These are phyloP conservation scores for Thera obeliscata DNA, from an alignment of 2,888 invertebrate species.

Conservation along the genomic window DNA sequence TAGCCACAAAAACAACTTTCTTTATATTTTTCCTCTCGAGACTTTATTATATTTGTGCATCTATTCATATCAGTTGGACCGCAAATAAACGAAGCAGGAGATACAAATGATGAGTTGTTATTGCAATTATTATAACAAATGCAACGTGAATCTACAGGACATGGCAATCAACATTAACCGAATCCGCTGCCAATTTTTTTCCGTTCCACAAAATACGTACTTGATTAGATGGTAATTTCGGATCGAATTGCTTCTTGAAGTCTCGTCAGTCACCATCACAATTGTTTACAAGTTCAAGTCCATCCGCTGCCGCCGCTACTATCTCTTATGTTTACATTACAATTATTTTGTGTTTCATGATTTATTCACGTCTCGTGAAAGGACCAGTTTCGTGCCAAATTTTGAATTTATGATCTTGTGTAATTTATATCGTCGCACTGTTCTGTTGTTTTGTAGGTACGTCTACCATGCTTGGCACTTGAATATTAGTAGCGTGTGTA, in stretches of 20 bases:
- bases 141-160: not conserved
- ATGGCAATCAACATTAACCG: conserved; percentile 1
- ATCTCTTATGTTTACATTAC: conserved; percentile 57
- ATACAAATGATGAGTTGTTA: not conserved
- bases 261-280: conserved; percentile 11
- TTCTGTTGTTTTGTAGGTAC: conserved; percentile 45
- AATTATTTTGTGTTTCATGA: conserved; percentile 61
- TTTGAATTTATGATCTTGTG: conserved; percentile 45
- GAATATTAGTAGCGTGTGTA: conserved; percentile 24
- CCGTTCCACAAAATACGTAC: not conserved
- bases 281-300: conserved; percentile 37
- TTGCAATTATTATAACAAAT: not conserved
- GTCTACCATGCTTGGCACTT: conserved; percentile 45
- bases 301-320: conserved; percentile 44
- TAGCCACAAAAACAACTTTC: no score
- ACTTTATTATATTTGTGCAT: no score
- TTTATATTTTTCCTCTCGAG: no score
- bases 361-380: conserved; percentile 53
- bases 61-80: no score
- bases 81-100: no score
- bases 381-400: conserved; percentile 52
- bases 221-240: conserved; percentile 7
- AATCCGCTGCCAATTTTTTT: conserved; percentile 13
- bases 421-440: conserved; percentile 52
- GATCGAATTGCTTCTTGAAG: conserved; percentile 4